Percentiles rank a stretch among this genome's conserved stretches.
Conservation (phyloP, 2,113 vertebrate genomes). For the Takifugu bimaculatus region DNA sequence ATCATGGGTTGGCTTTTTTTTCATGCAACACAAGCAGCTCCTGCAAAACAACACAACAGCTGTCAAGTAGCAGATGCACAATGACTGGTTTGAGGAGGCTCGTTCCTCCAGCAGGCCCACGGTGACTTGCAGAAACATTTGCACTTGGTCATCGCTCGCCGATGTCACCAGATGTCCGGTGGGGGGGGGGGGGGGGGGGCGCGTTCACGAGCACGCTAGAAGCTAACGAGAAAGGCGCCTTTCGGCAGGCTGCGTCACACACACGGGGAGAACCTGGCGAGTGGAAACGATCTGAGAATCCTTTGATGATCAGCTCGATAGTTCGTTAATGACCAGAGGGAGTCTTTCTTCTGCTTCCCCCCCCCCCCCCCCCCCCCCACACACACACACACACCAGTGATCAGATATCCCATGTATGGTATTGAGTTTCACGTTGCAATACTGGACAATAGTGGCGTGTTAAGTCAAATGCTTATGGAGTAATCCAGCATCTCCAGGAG, state of each 20-base stretch:
- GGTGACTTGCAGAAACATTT: conserved; percentile 10
- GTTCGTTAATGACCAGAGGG: too few relatives aligned
- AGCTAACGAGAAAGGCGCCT: conserved; percentile 3
- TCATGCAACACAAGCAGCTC: conserved; percentile 18
- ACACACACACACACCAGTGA: conserved; percentile 6
- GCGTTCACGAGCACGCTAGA: conserved; percentile 10
- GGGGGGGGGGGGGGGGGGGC: neutral
- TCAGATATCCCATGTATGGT: conserved; percentile 61
- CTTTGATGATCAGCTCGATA: too few relatives aligned
- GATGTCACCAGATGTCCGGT: conserved; percentile 18
- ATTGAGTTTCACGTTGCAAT: conserved; percentile 57
- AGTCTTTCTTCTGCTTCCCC: neutral
- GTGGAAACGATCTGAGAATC: conserved; percentile 32
- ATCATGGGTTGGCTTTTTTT: conserved; percentile 21
- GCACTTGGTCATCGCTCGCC: neutral
- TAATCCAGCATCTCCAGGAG: conserved; percentile 34
- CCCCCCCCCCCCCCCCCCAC: neutral
- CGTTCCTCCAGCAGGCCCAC: neutral
- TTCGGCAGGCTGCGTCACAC: conserved; percentile 13
- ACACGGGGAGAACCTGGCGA: conserved; percentile 13
- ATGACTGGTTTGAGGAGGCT: neutral
- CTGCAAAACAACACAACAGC: conserved; percentile 19
- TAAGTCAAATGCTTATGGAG: conserved; percentile 48
- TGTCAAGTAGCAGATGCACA: neutral
- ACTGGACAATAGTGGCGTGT: conserved; percentile 44